A percentile compares a stretch with the other conserved stretches of the same genome.
These are phyloP conservation scores for Volucella bombylans DNA, from an alignment of 2,888 invertebrate genomes.

Conservation along the genomic window DNA sequence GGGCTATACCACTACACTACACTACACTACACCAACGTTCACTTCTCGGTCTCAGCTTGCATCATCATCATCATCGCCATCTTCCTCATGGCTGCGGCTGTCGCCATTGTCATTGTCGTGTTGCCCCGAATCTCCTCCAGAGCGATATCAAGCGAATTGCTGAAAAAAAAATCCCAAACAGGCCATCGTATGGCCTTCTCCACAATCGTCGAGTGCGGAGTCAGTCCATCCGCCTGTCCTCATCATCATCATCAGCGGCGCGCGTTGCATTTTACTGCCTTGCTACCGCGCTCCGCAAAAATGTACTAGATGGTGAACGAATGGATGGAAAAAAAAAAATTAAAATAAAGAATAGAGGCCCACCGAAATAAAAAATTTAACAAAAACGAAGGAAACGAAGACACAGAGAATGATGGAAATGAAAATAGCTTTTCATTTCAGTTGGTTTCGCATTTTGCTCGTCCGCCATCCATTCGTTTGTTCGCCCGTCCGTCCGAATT, in stretches of 20 bases:
- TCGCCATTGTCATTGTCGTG: conserved; percentile 48
- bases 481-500: not conserved
- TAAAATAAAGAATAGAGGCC: not conserved
- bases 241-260: conserved; percentile 47
- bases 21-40: too few species aligned
- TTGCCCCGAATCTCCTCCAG: conserved; percentile 51
- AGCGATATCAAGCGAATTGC: conserved; percentile 3
- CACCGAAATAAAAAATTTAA: conserved; percentile 7
- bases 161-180: conserved; percentile 39
- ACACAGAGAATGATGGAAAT: conserved; percentile 24
- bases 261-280: conserved; percentile 37
- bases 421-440: conserved; percentile 64
- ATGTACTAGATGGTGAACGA: too few species aligned
- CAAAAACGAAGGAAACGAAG: conserved; percentile 1
- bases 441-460: conserved; percentile 52
- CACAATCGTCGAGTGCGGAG: conserved; percentile 57
- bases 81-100: conserved; percentile 48
- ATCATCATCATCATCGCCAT: conserved; percentile 40
- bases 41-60: conserved; percentile 18
- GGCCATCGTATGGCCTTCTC: conserved; percentile 60
- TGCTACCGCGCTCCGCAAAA: not conserved
- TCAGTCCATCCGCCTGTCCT: conserved; percentile 24
- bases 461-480: conserved; percentile 2
- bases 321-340: not conserved
- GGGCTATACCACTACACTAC: conserved; percentile 6